phyloP scores from a whole-genome alignment of 2,888 invertebrate species.

The Orthonychiurus folsomi region DNA sequence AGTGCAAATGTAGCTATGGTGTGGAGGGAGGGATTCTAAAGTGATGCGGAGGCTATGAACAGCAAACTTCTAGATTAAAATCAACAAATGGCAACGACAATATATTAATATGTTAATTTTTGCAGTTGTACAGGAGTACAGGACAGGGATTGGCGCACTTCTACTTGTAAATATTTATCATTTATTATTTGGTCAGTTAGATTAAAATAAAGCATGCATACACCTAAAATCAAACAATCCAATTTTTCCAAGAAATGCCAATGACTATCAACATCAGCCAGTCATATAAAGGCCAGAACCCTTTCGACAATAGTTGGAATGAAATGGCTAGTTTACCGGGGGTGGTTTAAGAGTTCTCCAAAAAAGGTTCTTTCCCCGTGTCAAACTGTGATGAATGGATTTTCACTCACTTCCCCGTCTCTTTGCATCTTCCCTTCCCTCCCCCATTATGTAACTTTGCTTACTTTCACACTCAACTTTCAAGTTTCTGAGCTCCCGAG shows the following conservation, averaged over 20 bases:
- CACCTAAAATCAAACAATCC: neutral
- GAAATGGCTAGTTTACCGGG: neutral
- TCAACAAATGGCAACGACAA: too few species aligned
- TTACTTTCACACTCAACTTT: neutral
- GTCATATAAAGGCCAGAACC: neutral
- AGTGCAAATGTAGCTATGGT: too few species aligned
- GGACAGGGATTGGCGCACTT: too few species aligned
- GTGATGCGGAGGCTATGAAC: too few species aligned
- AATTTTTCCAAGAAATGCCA: neutral
- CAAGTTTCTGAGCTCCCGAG: neutral
- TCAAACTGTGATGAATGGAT: constrained; percentile 30
- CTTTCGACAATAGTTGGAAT: too few species aligned
- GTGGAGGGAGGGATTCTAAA: too few species aligned
- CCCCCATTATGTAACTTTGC: neutral
- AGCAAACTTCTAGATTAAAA: too few species aligned
- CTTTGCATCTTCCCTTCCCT: neutral
- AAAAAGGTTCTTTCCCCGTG: constrained; percentile 4
- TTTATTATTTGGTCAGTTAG: neutral
- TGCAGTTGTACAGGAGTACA: too few species aligned
- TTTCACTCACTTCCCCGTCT: constrained; percentile 13
- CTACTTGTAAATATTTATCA: too few species aligned
- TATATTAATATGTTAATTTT: too few species aligned
- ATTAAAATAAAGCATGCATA: neutral
- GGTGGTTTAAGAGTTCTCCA: neutral
- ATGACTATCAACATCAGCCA: neutral